A percentile compares a stretch with the other conserved stretches of the same genome.
phyloP scores from a whole-genome alignment of 2,113 vertebrate genomes.

The Nycticryphes semicollaris region DNA sequence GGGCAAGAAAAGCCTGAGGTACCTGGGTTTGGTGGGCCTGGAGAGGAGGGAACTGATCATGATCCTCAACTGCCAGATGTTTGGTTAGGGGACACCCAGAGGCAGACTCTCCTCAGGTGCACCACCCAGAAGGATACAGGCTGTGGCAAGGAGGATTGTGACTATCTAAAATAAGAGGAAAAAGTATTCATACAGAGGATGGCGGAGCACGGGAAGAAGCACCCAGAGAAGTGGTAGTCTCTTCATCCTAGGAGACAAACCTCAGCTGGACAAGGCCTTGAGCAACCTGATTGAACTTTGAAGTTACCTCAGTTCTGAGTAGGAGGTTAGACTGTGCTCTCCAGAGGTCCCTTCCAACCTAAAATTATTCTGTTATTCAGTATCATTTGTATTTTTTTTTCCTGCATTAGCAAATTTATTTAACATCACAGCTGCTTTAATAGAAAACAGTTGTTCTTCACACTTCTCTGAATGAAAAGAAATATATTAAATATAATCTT shows the following conservation, averaged over 20 bases:
- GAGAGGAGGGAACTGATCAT: accelerated
- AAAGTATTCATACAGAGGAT: neutral
- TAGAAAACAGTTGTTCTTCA: neutral
- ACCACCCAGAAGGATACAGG: neutral
- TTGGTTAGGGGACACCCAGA: neutral
- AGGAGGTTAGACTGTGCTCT: neutral
- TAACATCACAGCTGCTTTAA: neutral
- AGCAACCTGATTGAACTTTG: neutral
- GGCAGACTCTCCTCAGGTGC: neutral
- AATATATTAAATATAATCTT: neutral
- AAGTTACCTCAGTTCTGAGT: neutral
- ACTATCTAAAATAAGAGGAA: neutral
- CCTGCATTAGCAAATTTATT: neutral
- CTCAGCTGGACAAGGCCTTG: neutral
- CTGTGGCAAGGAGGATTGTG: neutral
- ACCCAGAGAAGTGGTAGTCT: neutral
- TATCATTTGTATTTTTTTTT: neutral
- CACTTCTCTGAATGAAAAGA: neutral
- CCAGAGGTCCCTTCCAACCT: neutral
- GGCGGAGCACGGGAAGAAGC: neutral
- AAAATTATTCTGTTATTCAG: neutral
- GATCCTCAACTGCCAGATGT: neutral
- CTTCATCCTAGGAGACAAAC: neutral
- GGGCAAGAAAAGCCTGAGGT: neutral
- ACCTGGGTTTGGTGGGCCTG: neutral